Evolutionary conservation across 2,113 vertebrate genomes (phyloP).

Genomic region (Corapipo altera): DNA sequence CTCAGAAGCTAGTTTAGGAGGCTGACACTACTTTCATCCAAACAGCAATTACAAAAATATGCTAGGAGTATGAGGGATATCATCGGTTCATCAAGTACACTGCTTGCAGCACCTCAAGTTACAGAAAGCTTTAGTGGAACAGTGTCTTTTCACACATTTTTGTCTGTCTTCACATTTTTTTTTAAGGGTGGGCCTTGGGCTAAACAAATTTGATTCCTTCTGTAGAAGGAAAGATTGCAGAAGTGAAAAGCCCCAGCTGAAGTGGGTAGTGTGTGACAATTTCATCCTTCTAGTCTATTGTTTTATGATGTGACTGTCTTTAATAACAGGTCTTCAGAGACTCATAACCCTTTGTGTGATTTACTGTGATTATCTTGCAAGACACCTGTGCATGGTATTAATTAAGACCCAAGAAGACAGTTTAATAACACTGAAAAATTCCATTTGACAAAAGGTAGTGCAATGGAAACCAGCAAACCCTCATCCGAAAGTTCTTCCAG

Average conservation of each 20-base stretch:
- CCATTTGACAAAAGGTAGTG: constrained; percentile 8
- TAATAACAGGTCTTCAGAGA: constrained; percentile 54
- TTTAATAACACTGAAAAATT: constrained; percentile 59
- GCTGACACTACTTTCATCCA: neutral
- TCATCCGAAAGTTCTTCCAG: neutral
- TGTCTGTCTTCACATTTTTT: neutral
- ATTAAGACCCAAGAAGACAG: constrained; percentile 53
- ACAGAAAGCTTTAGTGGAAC: neutral
- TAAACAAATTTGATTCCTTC: neutral
- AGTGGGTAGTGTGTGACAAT: neutral
- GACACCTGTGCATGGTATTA: constrained; percentile 61
- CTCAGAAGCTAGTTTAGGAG: neutral
- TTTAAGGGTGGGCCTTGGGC: neutral
- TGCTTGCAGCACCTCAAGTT: neutral
- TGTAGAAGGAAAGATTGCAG: neutral
- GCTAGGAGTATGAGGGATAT: neutral
- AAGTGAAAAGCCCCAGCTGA: neutral
- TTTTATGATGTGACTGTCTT: constrained; percentile 45
- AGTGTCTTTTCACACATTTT: neutral
- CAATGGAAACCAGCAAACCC: neutral
- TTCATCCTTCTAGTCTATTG: constrained; percentile 8
- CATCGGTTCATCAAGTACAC: neutral
- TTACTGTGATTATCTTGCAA: constrained; percentile 46
- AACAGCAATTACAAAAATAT: neutral
- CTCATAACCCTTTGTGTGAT: constrained; percentile 55